Conservation (phyloP, 2,113 vertebrate genomes). For the Coptodon bakossiorum region DNA sequence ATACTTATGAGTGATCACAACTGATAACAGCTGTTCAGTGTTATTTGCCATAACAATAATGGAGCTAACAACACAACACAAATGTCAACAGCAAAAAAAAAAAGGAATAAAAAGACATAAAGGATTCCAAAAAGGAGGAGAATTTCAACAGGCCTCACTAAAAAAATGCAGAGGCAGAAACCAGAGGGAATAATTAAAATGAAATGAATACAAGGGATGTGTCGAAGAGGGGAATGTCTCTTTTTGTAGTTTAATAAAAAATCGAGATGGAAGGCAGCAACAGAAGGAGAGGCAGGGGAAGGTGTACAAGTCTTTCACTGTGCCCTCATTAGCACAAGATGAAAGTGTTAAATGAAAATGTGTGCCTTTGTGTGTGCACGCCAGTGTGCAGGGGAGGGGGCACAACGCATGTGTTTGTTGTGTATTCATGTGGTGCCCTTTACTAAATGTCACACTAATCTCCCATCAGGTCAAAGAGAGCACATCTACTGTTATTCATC, state of each 20-base stretch:
- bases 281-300: constrained; percentile 9
- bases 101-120: not conserved
- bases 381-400: not conserved
- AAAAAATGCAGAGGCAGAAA: not conserved
- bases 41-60: not conserved
- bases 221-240: not conserved
- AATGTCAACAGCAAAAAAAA: not conserved
- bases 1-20: not conserved
- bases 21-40: not conserved
- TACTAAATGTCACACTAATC: constrained; percentile 86
- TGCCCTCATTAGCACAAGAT: constrained; percentile 60
- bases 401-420: constrained; percentile 21
- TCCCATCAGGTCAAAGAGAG: constrained; percentile 83
- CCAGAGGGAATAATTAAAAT: not conserved
- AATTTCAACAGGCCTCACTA: not conserved
- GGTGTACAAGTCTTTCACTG: constrained; percentile 49
- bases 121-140: not conserved
- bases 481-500: constrained; percentile 66
- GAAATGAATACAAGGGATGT: not conserved
- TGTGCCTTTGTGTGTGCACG: not conserved
- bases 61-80: not conserved
- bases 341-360: not conserved
- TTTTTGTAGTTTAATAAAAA: not conserved
- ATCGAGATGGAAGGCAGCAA: not conserved
- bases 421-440: constrained; percentile 83